phyloP scores from a whole-genome alignment of 1,140 invertebrate species.

The Acromyrmex echinatior region DNA sequence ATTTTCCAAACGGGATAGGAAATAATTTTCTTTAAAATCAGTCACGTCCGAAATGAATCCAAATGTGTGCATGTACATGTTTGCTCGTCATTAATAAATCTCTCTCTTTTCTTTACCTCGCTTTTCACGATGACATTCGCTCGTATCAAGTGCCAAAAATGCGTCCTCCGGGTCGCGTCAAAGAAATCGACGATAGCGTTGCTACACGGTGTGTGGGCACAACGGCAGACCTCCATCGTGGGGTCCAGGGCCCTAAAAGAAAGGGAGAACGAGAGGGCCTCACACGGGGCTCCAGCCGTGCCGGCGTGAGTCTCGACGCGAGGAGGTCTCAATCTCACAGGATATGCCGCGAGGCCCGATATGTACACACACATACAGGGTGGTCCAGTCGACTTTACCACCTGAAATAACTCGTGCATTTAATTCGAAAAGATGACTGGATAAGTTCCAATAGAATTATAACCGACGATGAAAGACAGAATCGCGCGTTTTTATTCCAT shows the following conservation, averaged over 20 bases:
- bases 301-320: constrained; percentile 81
- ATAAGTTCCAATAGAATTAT: background rate
- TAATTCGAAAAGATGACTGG: background rate
- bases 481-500: background rate
- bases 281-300: constrained; percentile 75
- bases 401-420: constrained; percentile 37
- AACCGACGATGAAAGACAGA: background rate
- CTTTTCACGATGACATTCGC: constrained; percentile 56
- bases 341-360: constrained; percentile 67
- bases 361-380: constrained; percentile 58
- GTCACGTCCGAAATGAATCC: background rate
- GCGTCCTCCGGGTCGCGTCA: constrained; percentile 58
- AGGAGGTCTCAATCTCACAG: constrained; percentile 82
- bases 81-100: background rate
- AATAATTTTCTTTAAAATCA: background rate
- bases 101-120: background rate
- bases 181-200: constrained; percentile 68
- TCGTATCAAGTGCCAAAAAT: constrained; percentile 60
- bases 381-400: constrained; percentile 20
- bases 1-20: background rate
- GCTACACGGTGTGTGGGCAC: constrained; percentile 75
- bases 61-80: background rate
- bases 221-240: constrained; percentile 71
- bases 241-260: constrained; percentile 72
- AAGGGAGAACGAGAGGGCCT: constrained; percentile 78